These are phyloP conservation scores for Falco punctatus DNA, from an alignment of 2,113 vertebrate species.

Conservation along the genomic window DNA sequence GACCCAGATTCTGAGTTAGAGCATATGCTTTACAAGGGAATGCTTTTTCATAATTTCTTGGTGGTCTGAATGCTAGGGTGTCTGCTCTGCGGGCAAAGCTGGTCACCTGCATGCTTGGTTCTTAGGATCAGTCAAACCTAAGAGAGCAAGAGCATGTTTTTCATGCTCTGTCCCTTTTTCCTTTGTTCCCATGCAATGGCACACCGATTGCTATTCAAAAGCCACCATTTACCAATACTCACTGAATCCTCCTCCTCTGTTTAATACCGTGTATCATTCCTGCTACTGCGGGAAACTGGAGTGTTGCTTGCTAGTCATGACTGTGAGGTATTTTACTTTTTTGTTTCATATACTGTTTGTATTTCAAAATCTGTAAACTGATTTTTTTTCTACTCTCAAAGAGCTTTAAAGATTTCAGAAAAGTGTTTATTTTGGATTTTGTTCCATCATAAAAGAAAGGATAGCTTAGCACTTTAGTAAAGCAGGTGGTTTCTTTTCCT, in stretches of 20 bases:
- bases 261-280: not conserved
- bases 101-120: not conserved
- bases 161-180: not conserved
- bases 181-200: not conserved
- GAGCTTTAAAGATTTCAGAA: not conserved
- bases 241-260: not conserved
- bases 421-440: not conserved
- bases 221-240: not conserved
- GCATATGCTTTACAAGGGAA: not conserved
- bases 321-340: not conserved
- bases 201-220: not conserved
- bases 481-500: not conserved
- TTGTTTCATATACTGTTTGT: not conserved
- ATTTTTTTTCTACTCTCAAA: not conserved
- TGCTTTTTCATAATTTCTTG: not conserved
- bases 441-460: not conserved
- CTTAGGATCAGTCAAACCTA: not conserved
- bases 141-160: not conserved
- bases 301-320: not conserved
- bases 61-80: not conserved
- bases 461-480: not conserved
- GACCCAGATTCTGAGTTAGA: not conserved
- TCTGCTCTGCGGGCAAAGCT: not conserved
- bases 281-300: not conserved
- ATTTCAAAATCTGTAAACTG: not conserved